Evolutionary conservation across 2,888 invertebrate species (phyloP).

Genomic region (Brachypterus glaber): DNA sequence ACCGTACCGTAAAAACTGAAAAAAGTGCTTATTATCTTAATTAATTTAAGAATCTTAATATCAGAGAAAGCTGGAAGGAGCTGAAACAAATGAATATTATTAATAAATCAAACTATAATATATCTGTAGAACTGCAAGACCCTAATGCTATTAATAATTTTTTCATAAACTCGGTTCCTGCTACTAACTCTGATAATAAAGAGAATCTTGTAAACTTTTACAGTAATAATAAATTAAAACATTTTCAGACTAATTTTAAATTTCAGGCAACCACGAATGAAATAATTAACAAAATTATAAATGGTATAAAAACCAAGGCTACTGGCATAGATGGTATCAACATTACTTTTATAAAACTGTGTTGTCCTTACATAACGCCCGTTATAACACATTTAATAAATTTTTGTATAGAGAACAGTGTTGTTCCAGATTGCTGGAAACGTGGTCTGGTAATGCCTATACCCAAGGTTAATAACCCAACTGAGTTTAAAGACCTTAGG

Average conservation of each 20-base stretch:
- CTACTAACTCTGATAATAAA: neutral
- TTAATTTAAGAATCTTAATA: neutral
- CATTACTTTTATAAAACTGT: neutral
- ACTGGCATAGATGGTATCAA: neutral
- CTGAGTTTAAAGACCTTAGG: neutral
- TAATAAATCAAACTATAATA: neutral
- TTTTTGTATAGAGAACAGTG: too few relatives aligned
- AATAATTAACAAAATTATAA: neutral
- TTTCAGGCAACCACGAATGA: neutral
- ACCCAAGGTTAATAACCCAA: neutral
- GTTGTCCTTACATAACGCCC: neutral
- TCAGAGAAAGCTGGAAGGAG: neutral
- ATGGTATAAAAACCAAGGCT: neutral
- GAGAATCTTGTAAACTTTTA: too few relatives aligned
- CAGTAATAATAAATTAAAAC: neutral
- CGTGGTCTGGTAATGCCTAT: neutral
- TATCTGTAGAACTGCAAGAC: neutral
- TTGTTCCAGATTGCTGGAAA: too few relatives aligned
- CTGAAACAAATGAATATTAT: neutral
- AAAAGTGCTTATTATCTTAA: too few relatives aligned
- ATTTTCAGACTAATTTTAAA: neutral
- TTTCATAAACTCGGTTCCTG: neutral
- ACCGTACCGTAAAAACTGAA: too few relatives aligned
- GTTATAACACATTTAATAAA: neutral
- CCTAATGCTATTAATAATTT: neutral